Conservation (phyloP, 1,140 invertebrate genomes). For the Drosophila nasuta region DNA sequence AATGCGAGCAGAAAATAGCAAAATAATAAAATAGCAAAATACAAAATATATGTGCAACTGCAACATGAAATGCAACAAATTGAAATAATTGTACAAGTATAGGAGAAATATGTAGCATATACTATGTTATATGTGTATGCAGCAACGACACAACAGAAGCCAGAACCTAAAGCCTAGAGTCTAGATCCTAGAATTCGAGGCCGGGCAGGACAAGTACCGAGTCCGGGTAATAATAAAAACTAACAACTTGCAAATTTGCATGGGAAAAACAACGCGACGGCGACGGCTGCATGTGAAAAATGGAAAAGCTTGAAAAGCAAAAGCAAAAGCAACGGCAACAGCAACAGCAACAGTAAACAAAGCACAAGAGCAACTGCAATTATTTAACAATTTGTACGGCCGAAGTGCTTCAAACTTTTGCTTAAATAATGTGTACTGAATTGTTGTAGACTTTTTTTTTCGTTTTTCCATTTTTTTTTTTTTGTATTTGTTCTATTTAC, state of each 20-base stretch:
- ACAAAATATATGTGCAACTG: constrained; percentile 3
- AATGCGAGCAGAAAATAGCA: constrained; percentile 19
- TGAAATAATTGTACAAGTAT: constrained; percentile 23
- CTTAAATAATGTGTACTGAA: constrained; percentile 39
- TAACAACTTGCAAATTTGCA: constrained; percentile 56
- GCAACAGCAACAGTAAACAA: constrained; percentile 18
- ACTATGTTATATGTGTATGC: too few species aligned
- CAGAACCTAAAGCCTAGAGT: not conserved
- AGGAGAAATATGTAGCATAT: constrained; percentile 11
- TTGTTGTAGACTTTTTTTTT: constrained; percentile 30
- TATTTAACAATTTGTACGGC: constrained; percentile 77
- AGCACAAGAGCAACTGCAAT: constrained; percentile 65
- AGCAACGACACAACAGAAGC: not conserved
- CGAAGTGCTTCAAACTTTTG: constrained; percentile 47
- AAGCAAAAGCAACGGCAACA: constrained; percentile 36
- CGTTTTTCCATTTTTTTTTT: not conserved
- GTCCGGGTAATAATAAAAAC: constrained; percentile 15
- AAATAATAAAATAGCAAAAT: constrained; percentile 10
- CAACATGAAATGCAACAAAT: constrained; percentile 46
- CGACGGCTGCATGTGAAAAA: constrained; percentile 52
- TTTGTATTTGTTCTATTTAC: not conserved
- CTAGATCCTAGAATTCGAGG: too few species aligned
- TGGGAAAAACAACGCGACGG: constrained; percentile 46
- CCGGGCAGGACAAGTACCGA: constrained; percentile 4
- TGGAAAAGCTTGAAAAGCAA: constrained; percentile 62